Percentiles rank a stretch among this genome's conserved stretches.
Evolutionary conservation across 2,888 invertebrate genomes (phyloP).

Genomic region (Ormyrus rosae): DNA sequence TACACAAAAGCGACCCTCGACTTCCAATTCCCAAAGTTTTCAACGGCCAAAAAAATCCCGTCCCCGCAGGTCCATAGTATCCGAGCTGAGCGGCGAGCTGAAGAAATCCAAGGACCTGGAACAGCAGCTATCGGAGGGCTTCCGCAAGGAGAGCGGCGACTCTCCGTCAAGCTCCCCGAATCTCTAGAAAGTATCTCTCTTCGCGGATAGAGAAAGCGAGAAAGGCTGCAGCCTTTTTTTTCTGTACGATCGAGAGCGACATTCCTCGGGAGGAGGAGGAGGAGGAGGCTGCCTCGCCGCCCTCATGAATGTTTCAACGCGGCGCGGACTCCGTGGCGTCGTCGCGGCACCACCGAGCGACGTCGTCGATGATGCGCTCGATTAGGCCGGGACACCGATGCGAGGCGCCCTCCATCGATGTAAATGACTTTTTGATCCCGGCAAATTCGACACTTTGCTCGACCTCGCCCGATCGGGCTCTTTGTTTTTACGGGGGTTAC

Average conservation of each 20-base stretch:
- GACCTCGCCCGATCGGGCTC: background rate
- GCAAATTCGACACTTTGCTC: background rate
- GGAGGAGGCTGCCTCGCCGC: slow-evolving; percentile 6
- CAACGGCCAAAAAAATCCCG: background rate
- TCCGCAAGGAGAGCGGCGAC: background rate
- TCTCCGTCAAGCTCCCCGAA: background rate
- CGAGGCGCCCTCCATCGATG: slow-evolving; percentile 51
- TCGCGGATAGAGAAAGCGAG: background rate
- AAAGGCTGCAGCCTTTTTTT: too few relatives aligned
- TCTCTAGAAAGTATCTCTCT: background rate
- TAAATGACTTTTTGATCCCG: slow-evolving; percentile 14
- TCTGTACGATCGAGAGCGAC: background rate
- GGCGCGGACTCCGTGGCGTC: slow-evolving; percentile 9
- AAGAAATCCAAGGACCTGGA: slow-evolving; percentile 25
- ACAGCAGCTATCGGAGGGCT: slow-evolving; percentile 17
- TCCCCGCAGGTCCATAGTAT: slow-evolving; percentile 15
- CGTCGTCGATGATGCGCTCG: slow-evolving; percentile 6
- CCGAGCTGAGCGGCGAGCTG: slow-evolving; percentile 35
- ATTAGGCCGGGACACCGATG: slow-evolving; percentile 31
- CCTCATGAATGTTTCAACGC: slow-evolving; percentile 48
- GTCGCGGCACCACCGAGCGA: background rate
- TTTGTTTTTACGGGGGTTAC: too few relatives aligned
- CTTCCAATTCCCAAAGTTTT: background rate
- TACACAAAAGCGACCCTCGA: background rate
- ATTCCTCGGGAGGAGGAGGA: slow-evolving; percentile 17